Evolutionary conservation across 2,797 vertebrate species (phyloP).

Genomic region (Neopelma chrysocephalum): DNA sequence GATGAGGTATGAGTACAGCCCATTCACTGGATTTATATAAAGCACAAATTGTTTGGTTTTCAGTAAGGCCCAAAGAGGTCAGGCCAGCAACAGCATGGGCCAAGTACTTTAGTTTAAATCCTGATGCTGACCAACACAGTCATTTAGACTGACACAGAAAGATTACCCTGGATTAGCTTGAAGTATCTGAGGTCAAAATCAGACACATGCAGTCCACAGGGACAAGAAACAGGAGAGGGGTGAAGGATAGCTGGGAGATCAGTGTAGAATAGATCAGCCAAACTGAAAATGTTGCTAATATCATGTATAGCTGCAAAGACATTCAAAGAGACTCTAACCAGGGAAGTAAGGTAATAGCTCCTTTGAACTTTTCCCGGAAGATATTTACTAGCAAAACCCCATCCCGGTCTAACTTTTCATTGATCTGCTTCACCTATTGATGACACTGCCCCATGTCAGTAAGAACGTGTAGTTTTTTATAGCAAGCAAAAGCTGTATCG

Average conservation of each 20-base stretch:
- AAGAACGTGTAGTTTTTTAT: background rate
- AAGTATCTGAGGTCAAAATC: constrained; percentile 17
- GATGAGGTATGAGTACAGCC: constrained; percentile 4
- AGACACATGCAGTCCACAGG: background rate
- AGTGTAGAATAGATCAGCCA: background rate
- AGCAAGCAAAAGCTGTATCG: background rate
- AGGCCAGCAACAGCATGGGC: background rate
- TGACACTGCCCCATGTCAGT: background rate
- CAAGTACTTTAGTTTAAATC: constrained; percentile 47
- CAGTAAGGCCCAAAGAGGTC: constrained; percentile 8
- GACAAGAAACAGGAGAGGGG: background rate
- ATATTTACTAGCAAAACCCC: background rate
- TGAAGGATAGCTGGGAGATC: background rate
- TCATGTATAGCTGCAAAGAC: background rate
- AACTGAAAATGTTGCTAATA: background rate
- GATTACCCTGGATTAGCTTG: constrained; percentile 1
- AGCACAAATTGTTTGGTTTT: constrained; percentile 53
- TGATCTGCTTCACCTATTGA: background rate
- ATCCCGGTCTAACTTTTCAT: background rate
- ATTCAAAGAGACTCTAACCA: background rate
- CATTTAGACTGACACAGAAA: constrained; percentile 19
- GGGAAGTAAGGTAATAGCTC: background rate
- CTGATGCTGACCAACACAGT: background rate
- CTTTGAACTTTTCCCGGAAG: background rate
- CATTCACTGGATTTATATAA: constrained; percentile 42